Conservation (phyloP, 2,797 vertebrate genomes). For the Tadarida brasiliensis region DNA sequence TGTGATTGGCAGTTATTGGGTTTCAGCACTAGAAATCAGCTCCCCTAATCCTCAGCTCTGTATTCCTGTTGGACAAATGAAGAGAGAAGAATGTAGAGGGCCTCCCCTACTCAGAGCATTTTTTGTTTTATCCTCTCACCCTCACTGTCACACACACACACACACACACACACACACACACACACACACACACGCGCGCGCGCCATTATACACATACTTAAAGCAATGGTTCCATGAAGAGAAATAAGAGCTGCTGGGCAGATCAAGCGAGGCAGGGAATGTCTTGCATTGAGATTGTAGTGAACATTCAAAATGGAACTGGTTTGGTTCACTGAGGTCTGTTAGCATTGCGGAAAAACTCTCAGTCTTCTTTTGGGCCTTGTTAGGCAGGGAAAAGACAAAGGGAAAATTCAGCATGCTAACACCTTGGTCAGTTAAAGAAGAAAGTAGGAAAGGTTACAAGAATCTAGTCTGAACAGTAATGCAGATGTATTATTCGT, state of each 20-base stretch:
- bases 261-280: not conserved
- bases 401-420: not conserved
- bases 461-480: not conserved
- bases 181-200: not conserved
- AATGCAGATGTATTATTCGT: constrained; percentile 13
- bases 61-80: not conserved
- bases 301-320: not conserved
- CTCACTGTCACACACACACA: not conserved
- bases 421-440: not conserved
- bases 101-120: not conserved
- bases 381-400: constrained; percentile 3
- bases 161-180: not conserved
- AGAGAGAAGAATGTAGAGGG: not conserved
- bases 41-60: not conserved
- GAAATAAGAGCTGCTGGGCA: not conserved
- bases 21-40: not conserved
- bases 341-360: not conserved
- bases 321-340: not conserved
- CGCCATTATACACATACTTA: not conserved
- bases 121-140: not conserved
- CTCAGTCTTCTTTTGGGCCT: not conserved
- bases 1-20: not conserved
- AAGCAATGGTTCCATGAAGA: not conserved
- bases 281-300: not conserved
- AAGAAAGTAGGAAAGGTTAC: not conserved